phyloP scores from a whole-genome alignment of 2,113 vertebrate species.

The Oxyruncus cristatus region DNA sequence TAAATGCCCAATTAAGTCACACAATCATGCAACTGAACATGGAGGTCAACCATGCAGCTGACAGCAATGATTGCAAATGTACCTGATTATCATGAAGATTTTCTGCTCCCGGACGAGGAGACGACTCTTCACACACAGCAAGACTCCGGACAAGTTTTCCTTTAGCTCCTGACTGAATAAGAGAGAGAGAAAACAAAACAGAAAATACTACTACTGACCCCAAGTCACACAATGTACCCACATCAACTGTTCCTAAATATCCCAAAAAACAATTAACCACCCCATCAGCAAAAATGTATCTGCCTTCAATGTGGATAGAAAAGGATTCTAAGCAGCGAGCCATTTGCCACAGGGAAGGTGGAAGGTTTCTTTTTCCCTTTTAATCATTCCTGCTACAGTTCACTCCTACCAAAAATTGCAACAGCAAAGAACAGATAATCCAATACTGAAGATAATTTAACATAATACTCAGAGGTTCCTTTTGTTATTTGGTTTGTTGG shows the following conservation, averaged over 20 bases:
- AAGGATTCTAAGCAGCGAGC: not conserved
- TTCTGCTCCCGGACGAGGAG: slow-evolving; percentile 70
- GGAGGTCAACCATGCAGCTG: slow-evolving; percentile 62
- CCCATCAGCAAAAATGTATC: not conserved
- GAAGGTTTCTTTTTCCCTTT: not conserved
- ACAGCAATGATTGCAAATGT: slow-evolving; percentile 21
- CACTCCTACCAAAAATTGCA: not conserved
- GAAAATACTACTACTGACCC: slow-evolving; percentile 2
- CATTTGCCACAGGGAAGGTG: not conserved
- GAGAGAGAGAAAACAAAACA: slow-evolving; percentile 24
- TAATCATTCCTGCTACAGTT: not conserved
- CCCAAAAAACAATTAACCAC: not conserved
- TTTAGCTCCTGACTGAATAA: slow-evolving; percentile 84
- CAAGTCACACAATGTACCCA: not conserved
- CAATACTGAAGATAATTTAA: not conserved
- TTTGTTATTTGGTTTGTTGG: not conserved
- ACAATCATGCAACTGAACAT: slow-evolving; percentile 56
- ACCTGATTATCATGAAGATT: slow-evolving; percentile 82
- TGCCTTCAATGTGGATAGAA: rapidly evolving
- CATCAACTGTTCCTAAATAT: not conserved
- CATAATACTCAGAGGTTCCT: not conserved
- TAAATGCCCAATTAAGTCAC: not conserved
- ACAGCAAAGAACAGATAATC: not conserved
- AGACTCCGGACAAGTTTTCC: slow-evolving; percentile 88
- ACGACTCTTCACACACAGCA: slow-evolving; percentile 89